These are phyloP conservation scores for Actenoides hombroni DNA, from an alignment of 2,113 vertebrate genomes.

Conservation along the genomic window DNA sequence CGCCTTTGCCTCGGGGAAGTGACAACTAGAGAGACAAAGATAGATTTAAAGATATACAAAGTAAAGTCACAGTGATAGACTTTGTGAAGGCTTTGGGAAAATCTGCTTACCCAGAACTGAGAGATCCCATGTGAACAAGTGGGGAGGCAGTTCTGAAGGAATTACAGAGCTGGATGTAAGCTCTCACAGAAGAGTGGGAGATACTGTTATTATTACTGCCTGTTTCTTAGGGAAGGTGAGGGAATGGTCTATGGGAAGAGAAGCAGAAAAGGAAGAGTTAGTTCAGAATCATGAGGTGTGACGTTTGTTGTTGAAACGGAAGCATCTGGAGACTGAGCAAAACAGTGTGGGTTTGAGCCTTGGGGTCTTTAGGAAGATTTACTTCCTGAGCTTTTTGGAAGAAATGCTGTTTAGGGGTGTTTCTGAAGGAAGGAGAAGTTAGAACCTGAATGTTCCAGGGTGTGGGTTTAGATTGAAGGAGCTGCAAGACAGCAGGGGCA, in stretches of 20 bases:
- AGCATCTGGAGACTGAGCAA: not conserved
- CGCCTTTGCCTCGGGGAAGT: not conserved
- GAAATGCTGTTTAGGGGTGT: not conserved
- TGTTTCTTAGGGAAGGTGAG: not conserved
- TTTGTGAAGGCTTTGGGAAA: not conserved
- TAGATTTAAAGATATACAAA: not conserved
- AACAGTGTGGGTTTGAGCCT: not conserved
- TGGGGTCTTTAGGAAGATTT: not conserved
- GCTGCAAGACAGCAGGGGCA: not conserved
- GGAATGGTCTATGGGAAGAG: not conserved
- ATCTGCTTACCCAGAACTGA: not conserved
- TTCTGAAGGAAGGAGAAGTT: not conserved
- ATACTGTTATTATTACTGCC: not conserved
- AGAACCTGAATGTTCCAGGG: not conserved
- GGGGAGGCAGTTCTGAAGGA: not conserved
- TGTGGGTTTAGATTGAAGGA: not conserved
- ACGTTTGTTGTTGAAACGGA: not conserved
- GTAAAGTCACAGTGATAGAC: not conserved
- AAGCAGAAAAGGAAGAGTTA: not conserved
- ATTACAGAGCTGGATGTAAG: not conserved
- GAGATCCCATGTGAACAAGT: not conserved
- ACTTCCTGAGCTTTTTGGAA: not conserved
- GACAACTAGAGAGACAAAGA: not conserved
- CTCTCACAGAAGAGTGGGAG: not conserved
- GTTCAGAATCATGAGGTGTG: not conserved